Evolutionary conservation across 2,888 invertebrate species (phyloP).

Genomic region (Caradrina clavipalpis): DNA sequence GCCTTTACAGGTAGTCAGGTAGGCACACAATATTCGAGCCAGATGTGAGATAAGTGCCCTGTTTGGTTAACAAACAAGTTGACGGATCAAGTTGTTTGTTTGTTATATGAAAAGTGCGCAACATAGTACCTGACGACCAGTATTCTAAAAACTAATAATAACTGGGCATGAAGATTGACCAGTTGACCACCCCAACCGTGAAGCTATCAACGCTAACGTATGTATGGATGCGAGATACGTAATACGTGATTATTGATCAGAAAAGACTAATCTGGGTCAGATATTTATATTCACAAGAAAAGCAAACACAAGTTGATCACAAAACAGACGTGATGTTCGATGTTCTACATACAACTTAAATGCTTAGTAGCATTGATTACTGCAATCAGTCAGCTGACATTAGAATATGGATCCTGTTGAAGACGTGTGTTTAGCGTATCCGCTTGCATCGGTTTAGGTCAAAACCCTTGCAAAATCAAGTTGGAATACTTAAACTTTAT

Average conservation of each 20-base stretch:
- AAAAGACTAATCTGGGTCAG: conserved; percentile 64
- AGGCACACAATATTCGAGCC: conserved; percentile 25
- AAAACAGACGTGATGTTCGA: conserved; percentile 60
- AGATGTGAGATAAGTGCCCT: conserved; percentile 25
- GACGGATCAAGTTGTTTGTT: conserved; percentile 9
- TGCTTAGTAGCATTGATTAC: conserved; percentile 46
- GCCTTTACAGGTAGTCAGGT: conserved; percentile 22
- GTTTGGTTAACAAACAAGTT: conserved; percentile 24
- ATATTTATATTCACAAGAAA: conserved; percentile 64
- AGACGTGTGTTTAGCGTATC: conserved; percentile 18
- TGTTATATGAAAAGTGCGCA: conserved; percentile 25
- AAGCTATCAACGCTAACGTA: conserved; percentile 20
- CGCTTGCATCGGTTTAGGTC: conserved; percentile 13
- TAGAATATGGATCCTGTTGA: conserved; percentile 15
- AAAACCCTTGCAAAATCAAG: background rate
- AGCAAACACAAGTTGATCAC: conserved; percentile 44
- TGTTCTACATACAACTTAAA: conserved; percentile 41
- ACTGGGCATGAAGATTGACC: background rate
- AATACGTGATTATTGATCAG: conserved; percentile 66
- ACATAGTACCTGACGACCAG: background rate
- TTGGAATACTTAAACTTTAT: background rate
- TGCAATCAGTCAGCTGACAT: conserved; percentile 32
- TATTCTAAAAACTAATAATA: conserved; percentile 4
- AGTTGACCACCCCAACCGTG: conserved; percentile 30
- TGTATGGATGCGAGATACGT: conserved; percentile 34